Conservation (phyloP, 2,888 invertebrate species). For the Odontomyia ornata region DNA sequence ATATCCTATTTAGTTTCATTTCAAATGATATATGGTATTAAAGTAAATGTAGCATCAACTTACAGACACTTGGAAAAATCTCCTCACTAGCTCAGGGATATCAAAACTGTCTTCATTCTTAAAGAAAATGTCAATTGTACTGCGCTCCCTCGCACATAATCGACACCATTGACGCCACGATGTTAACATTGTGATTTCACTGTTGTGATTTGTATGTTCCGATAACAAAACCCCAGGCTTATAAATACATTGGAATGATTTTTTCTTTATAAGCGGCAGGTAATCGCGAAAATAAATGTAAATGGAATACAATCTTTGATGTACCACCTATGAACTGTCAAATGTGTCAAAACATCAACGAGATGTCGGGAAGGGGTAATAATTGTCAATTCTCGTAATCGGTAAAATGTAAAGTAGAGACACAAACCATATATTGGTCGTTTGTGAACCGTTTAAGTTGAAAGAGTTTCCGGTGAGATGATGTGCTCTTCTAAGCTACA, state of each 20-base stretch:
- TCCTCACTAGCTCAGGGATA: conserved; percentile 42
- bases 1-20: neutral
- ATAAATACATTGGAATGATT: neutral
- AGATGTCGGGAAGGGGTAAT: neutral
- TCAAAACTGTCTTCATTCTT: conserved; percentile 47
- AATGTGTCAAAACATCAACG: neutral
- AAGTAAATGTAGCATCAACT: neutral
- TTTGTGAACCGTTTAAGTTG: neutral
- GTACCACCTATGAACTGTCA: conserved; percentile 30
- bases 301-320: conserved; percentile 15
- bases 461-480: too few relatives aligned
- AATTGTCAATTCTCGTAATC: neutral
- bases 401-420: neutral
- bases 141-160: conserved; percentile 47
- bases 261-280: neutral
- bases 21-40: neutral
- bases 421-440: neutral
- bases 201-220: neutral
- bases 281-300: conserved; percentile 12
- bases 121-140: conserved; percentile 45
- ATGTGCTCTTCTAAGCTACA: too few relatives aligned
- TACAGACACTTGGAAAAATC: conserved; percentile 47
- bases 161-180: conserved; percentile 51
- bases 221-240: too few relatives aligned
- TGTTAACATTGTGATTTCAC: conserved; percentile 38